phyloP scores from a whole-genome alignment of 2,113 vertebrate species.

The Corythornis cristatus region DNA sequence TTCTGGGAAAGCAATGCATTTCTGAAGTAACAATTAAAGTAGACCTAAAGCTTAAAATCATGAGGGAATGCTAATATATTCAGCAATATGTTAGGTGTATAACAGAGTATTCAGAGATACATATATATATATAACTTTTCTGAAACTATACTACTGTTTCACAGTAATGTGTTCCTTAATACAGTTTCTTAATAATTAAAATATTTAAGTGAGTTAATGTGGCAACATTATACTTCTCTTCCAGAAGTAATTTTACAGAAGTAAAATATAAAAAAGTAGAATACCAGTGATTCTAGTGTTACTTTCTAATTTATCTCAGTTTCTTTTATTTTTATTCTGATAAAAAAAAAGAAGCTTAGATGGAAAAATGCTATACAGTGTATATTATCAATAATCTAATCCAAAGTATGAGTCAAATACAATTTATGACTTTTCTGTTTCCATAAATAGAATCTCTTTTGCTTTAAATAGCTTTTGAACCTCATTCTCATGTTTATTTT shows the following conservation, averaged over 20 bases:
- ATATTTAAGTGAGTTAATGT: not conserved
- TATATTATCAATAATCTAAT: not conserved
- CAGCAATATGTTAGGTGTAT: not conserved
- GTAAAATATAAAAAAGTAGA: not conserved
- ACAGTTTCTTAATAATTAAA: not conserved
- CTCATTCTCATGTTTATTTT: constrained; percentile 49
- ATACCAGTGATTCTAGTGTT: not conserved
- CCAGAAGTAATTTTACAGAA: not conserved
- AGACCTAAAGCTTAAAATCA: not conserved
- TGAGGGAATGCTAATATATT: not conserved
- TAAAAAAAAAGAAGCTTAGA: not conserved
- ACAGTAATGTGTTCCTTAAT: not conserved
- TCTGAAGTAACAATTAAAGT: not conserved
- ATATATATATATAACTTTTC: not conserved
- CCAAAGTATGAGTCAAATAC: not conserved
- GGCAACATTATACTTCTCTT: not conserved
- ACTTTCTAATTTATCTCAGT: not conserved
- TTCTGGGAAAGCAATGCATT: not conserved
- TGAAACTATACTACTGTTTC: not conserved
- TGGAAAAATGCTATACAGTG: not conserved
- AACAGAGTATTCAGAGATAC: not conserved
- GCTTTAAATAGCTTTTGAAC: constrained; percentile 21
- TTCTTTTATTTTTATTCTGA: not conserved
- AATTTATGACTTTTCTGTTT: constrained; percentile 31
- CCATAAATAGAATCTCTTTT: not conserved